A percentile compares a stretch with the other conserved stretches of the same genome.
Evolutionary conservation across 2,797 vertebrate genomes (phyloP).

Genomic region (Lagodon rhomboides): DNA sequence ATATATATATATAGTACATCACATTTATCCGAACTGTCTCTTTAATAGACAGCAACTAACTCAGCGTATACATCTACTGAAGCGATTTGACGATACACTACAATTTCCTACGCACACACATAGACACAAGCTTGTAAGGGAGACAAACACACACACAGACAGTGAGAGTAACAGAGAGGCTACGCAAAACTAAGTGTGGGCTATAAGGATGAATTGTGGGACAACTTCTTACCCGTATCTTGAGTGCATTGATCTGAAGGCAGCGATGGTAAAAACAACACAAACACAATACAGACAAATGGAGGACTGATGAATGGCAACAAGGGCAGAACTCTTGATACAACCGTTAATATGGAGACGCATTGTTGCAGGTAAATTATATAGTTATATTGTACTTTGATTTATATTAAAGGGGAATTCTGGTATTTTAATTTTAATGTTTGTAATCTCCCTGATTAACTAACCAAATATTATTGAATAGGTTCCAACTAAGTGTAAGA

Average conservation of each 20-base stretch:
- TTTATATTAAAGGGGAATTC: not conserved
- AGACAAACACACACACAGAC: not conserved
- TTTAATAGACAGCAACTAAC: not conserved
- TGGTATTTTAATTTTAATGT: too few relatives aligned
- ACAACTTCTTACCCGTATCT: constrained; percentile 85
- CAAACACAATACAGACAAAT: constrained; percentile 67
- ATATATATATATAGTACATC: too few relatives aligned
- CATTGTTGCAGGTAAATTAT: constrained; percentile 3
- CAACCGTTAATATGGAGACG: not conserved
- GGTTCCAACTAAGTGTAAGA: too few relatives aligned
- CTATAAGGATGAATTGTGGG: constrained; percentile 38
- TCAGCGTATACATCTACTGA: not conserved
- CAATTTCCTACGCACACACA: not conserved
- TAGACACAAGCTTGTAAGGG: not conserved
- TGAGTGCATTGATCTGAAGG: constrained; percentile 88
- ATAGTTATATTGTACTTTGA: constrained; percentile 5
- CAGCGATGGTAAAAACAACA: constrained; percentile 74
- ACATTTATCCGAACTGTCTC: too few relatives aligned
- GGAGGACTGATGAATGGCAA: constrained; percentile 58
- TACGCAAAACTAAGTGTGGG: constrained; percentile 9
- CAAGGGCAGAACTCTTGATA: constrained; percentile 1
- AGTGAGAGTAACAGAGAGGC: constrained; percentile 8
- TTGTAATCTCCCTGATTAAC: too few relatives aligned
- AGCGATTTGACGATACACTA: not conserved
- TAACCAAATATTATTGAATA: too few relatives aligned